Evolutionary conservation across 2,113 vertebrate species (phyloP), one percentile per base, ranked within the genome.

Genomic region (Acrocephalus kingi): DNA sequence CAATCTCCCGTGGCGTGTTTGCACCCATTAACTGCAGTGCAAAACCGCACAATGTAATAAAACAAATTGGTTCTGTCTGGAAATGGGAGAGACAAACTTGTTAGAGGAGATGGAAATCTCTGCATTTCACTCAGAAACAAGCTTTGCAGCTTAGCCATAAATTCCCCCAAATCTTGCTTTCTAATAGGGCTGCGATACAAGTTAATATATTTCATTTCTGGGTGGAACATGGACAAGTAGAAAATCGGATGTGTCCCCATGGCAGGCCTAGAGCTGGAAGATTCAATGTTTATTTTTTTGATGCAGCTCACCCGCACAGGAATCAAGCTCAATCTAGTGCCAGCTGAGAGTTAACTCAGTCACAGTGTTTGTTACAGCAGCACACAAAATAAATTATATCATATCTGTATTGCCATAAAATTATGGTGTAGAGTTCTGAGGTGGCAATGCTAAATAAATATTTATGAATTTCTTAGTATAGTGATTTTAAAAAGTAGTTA

Each of bases 151-250:
- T 96, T 62, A 92, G 66, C 54, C 85, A 94, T 94, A 98, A 97
- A 94, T 72, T 73, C 52, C 49, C 88, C 48, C 78, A 95, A 93
- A 83, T 66, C 87, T 93, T 69, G 45, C 86, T 94, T 96, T 94
- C 96, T 97, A 95, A 96, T 92, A 93, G 91, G 97, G 94, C 83
- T 37, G 30, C 59, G 56, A 91, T 84, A 48, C 21, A 63, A 72
- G 74, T 94, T 97, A 93, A 97, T 96, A 94, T 88, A 97, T 93
- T 92, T 93, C 35, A 83, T 92, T 94, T 91, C 33, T 83, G 66
- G 73, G 85, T 89, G 48, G 51, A 73, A 51, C 66, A 64, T 30
- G 13, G 5, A 94, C 79, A 77, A 68, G 21, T 49, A 49, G 58
- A 69, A 93, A 97, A 95, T 87, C 90, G 35, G 10, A 4, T 46